Evolutionary conservation across 2,113 vertebrate genomes (phyloP), one percentile per base, ranked within the genome.

Genomic region (Hippocampus guttulatus): DNA sequence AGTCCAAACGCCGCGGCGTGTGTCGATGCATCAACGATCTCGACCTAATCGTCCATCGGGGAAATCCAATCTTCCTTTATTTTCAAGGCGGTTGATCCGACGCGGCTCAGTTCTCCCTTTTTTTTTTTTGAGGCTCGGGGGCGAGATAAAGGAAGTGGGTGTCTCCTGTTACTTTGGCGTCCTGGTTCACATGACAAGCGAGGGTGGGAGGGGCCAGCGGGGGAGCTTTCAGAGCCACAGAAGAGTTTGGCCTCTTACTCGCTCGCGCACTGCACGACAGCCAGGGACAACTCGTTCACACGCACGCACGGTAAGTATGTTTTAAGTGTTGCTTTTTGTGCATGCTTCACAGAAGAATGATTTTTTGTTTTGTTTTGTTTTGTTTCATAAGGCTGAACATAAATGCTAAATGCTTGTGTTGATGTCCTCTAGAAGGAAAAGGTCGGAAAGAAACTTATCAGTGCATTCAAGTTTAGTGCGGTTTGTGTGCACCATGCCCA

Each of bases 191-290:
- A 81, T 91, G 90, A 84, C 83, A 25, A 23, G 58, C 71, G 45
- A 57, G 80, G 71, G 82, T 80, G 80, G 88, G 87, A 79, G 79
- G 85, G 81, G 69, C 74, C 61, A 70, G 61, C 79, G 33, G 78
- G 78, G 55, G 79, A 75, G 81, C 77, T 79, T 74, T 75, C 77
- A 81, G 75, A 79, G 84, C 72, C 73, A 74, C 78, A 68, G 81
- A 81, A 76, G 86, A 87, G 80, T 84, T 83, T 71, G 85, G 86
- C 86, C 90, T 86, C 84, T 86, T 81, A 85, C 83, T 78, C 75
- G 74, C 83, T 78, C 75, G 74, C 84, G 75, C 27, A 47, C 79
- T 82, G 82, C 73, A 69, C 85, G 84, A 81, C 85, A 69, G 74
- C 78, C 75, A 75, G 71, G 79, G 82, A 84, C 76, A n/a, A 74